These are phyloP conservation scores for Pseudochirops cupreus DNA, from an alignment of 2,797 vertebrate species.

Conservation along the genomic window DNA sequence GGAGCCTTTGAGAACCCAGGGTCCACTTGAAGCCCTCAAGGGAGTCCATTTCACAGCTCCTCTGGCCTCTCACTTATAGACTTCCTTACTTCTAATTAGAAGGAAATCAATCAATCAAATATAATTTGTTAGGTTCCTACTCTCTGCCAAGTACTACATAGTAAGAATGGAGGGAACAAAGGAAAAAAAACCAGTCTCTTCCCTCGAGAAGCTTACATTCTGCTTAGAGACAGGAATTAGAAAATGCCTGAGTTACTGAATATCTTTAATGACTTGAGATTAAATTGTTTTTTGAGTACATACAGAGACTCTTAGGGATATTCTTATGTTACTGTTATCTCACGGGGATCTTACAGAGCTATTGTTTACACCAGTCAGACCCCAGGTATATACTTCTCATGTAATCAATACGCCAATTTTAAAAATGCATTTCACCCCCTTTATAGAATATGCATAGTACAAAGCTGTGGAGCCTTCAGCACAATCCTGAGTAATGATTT, in stretches of 20 bases:
- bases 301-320: not conserved
- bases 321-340: not conserved
- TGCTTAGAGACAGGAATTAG: not conserved
- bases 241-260: not conserved
- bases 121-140: not conserved
- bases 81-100: not conserved
- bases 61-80: not conserved
- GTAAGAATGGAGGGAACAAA: not conserved
- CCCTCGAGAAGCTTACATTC: not conserved
- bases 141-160: not conserved
- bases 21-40: not conserved
- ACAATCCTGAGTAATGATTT: conserved; percentile 19
- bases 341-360: not conserved
- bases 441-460: conserved; percentile 19
- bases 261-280: not conserved
- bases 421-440: not conserved
- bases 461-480: conserved; percentile 9
- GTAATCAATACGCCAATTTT: conserved; percentile 8
- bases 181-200: not conserved
- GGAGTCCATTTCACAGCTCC: not conserved
- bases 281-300: not conserved
- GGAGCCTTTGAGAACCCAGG: not conserved
- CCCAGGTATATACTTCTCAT: not conserved
- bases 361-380: not conserved
- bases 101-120: not conserved